Percentiles rank a stretch among this genome's conserved stretches.
These are phyloP conservation scores for Pantala flavescens DNA, from an alignment of 1,140 invertebrate species.

Conservation along the genomic window DNA sequence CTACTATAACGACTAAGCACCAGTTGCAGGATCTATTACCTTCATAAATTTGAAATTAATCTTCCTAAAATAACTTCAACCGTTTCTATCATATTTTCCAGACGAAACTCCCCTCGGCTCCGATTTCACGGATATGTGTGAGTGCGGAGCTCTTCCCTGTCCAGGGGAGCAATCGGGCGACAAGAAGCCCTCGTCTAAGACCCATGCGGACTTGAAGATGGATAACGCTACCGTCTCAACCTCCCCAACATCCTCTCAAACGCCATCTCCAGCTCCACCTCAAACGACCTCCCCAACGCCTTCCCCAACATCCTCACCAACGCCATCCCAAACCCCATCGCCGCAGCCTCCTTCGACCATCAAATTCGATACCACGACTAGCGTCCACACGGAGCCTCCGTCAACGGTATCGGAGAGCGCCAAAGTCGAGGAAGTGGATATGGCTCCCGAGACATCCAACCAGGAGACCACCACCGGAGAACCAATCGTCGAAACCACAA, in stretches of 20 bases:
- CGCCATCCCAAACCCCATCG: not conserved
- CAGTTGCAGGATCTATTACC: too few relatives aligned
- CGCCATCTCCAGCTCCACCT: not conserved
- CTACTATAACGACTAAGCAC: too few relatives aligned
- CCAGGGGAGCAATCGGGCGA: not conserved
- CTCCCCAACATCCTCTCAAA: not conserved
- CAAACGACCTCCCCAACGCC: not conserved
- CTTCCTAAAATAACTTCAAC: too few relatives aligned
- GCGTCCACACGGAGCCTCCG: too few relatives aligned
- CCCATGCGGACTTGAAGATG: too few relatives aligned
- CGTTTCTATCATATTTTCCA: constrained; percentile 1
- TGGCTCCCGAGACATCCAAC: too few relatives aligned
- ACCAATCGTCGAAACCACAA: not conserved
- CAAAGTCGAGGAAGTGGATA: too few relatives aligned
- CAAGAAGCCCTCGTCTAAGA: not conserved
- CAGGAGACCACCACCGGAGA: too few relatives aligned
- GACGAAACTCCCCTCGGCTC: constrained; percentile 21
- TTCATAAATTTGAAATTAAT: too few relatives aligned
- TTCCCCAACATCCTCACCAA: not conserved
- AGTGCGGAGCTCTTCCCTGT: constrained; percentile 19
- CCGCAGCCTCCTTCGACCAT: too few relatives aligned
- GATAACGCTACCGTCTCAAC: not conserved
- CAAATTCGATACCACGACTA: too few relatives aligned
- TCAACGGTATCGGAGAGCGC: too few relatives aligned
- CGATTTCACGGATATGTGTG: constrained; percentile 23